These are phyloP conservation scores for Lepidostoma basale DNA, from an alignment of 1,140 invertebrate species.

Conservation along the genomic window DNA sequence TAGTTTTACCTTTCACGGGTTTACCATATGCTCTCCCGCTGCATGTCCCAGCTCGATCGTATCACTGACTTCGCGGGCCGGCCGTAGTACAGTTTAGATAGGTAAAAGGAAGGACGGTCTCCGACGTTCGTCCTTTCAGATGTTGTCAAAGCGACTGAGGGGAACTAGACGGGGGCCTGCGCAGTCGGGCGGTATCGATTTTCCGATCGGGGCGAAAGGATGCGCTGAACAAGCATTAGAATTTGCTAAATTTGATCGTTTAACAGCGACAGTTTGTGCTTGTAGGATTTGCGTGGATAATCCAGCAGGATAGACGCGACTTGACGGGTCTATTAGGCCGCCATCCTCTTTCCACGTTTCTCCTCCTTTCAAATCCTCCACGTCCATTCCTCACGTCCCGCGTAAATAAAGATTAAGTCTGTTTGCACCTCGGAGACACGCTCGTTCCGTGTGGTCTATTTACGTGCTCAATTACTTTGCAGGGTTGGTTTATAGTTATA, in stretches of 20 bases:
- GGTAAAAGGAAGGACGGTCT: neutral
- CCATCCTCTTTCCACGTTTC: neutral
- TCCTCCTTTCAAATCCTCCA: neutral
- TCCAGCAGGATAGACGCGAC: neutral
- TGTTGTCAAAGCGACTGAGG: slow-evolving; percentile 42
- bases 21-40: slow-evolving; percentile 28
- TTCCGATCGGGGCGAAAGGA: slow-evolving; percentile 24
- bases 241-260: neutral
- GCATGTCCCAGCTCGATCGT: slow-evolving; percentile 25
- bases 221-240: slow-evolving; percentile 1
- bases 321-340: neutral
- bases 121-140: slow-evolving; percentile 35
- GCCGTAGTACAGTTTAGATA: neutral
- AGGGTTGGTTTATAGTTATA: too few species aligned
- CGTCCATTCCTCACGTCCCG: neutral
- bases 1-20: slow-evolving; percentile 38
- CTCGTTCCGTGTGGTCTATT: too few species aligned
- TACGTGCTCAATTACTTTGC: too few species aligned
- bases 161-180: slow-evolving; percentile 25
- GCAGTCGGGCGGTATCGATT: slow-evolving; percentile 38
- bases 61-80: slow-evolving; percentile 14
- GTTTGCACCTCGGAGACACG: too few species aligned
- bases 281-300: neutral
- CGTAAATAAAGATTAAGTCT: slow-evolving; percentile 24
- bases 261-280: neutral